These are phyloP conservation scores for Mesodorylaimus sp. DNA, from an alignment of 2,888 invertebrate genomes.

Conservation along the genomic window DNA sequence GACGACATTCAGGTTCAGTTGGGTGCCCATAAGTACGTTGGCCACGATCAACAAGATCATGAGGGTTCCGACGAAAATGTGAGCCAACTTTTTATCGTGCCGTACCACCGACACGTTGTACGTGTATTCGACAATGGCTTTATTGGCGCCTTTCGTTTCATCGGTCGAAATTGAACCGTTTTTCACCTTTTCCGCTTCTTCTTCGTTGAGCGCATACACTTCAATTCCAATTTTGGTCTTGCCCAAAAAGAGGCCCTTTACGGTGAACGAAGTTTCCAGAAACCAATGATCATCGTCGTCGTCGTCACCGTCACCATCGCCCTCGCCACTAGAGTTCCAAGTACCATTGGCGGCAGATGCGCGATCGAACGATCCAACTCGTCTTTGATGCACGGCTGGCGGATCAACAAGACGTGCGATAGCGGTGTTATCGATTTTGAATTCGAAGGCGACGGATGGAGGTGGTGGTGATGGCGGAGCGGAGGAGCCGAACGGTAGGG, in stretches of 20 bases:
- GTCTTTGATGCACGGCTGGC: too few relatives aligned
- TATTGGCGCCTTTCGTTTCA: neutral
- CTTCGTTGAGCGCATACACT: neutral
- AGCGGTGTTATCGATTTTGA: too few relatives aligned
- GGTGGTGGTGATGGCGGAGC: too few relatives aligned
- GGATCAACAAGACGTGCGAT: too few relatives aligned
- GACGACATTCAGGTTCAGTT: conserved; percentile 24
- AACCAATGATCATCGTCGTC: too few relatives aligned
- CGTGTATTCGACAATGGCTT: neutral
- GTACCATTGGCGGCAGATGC: too few relatives aligned
- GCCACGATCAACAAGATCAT: conserved; percentile 23
- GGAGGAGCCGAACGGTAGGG: too few relatives aligned
- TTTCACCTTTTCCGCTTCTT: neutral
- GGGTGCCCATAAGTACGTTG: conserved; percentile 27
- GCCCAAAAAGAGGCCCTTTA: conserved; percentile 3
- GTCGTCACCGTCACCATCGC: too few relatives aligned
- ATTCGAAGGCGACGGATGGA: too few relatives aligned
- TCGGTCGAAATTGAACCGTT: neutral
- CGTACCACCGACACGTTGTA: conserved; percentile 1
- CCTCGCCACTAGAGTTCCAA: too few relatives aligned
- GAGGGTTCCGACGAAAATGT: conserved; percentile 22
- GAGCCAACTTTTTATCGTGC: conserved; percentile 12
- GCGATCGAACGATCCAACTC: too few relatives aligned
- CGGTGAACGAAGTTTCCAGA: neutral
- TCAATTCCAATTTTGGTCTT: neutral